A percentile compares a stretch with the other conserved stretches of the same genome.
These are phyloP conservation scores for Paradisaea rubra DNA, from an alignment of 2,113 vertebrate species.

Conservation along the genomic window DNA sequence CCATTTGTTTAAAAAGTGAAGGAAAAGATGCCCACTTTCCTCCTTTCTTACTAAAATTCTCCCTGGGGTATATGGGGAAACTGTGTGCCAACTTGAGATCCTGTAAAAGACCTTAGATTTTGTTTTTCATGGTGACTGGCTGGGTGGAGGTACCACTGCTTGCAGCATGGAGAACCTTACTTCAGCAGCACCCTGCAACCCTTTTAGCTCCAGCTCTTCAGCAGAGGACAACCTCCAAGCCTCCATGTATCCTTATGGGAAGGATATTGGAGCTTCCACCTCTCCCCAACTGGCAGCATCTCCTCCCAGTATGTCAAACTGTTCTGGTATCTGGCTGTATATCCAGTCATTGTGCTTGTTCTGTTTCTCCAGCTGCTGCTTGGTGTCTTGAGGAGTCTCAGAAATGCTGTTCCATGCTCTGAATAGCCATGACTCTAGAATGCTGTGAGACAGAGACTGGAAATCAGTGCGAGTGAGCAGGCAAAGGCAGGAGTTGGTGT, in stretches of 20 bases:
- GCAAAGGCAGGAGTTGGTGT: not conserved
- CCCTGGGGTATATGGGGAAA: not conserved
- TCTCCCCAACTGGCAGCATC: not conserved
- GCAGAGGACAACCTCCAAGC: not conserved
- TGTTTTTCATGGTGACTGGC: not conserved
- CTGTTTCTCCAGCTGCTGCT: not conserved
- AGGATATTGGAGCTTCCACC: not conserved
- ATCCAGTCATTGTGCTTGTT: not conserved
- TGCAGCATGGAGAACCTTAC: not conserved
- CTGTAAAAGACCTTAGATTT: not conserved
- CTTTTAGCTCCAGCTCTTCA: not conserved
- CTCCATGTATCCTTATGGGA: not conserved
- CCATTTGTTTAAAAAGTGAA: not conserved
- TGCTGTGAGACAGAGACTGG: not conserved
- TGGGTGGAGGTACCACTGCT: not conserved
- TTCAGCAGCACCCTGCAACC: not conserved
- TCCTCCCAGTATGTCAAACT: not conserved
- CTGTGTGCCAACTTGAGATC: not conserved
- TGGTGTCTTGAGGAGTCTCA: not conserved
- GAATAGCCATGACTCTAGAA: not conserved
- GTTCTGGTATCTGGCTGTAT: not conserved
- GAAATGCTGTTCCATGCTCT: not conserved
- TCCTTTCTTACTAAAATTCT: not conserved
- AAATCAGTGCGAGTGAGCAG: not conserved
- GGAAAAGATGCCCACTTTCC: not conserved